phyloP scores from a whole-genome alignment of 2,888 invertebrate species.

The Philaethria dido region DNA sequence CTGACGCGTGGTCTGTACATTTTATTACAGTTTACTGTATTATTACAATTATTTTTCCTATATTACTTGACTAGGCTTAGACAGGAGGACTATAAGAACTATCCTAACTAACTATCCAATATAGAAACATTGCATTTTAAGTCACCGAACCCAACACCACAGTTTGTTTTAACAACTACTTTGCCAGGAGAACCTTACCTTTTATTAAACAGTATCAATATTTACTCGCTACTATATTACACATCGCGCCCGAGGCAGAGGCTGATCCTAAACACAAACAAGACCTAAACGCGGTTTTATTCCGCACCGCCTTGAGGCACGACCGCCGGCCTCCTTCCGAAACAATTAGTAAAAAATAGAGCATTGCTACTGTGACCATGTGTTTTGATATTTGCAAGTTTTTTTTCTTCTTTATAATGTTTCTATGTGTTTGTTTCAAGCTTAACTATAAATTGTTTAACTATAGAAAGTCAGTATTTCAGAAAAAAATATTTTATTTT shows the following conservation, averaged over 20 bases:
- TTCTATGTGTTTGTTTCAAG: too few species aligned
- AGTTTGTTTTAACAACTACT: not conserved
- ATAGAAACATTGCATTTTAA: too few species aligned
- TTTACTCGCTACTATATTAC: conserved; percentile 18
- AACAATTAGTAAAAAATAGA: conserved; percentile 64
- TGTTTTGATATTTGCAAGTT: not conserved
- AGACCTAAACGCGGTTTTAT: conserved; percentile 26
- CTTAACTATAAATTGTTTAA: too few species aligned
- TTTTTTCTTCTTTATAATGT: not conserved
- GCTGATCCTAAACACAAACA: conserved; percentile 33
- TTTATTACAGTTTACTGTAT: too few species aligned
- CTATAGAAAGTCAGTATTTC: too few species aligned
- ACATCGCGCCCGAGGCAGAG: conserved; percentile 6
- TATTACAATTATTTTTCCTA: too few species aligned
- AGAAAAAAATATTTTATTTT: too few species aligned
- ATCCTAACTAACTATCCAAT: too few species aligned
- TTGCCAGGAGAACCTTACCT: not conserved
- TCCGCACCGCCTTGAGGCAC: conserved; percentile 65
- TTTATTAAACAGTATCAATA: conserved; percentile 11
- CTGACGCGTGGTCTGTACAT: too few species aligned
- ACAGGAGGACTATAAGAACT: too few species aligned
- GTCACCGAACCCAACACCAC: not conserved
- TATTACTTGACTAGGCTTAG: too few species aligned
- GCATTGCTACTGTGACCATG: conserved; percentile 7
- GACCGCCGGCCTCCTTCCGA: conserved; percentile 70